Conservation (phyloP, 2,113 vertebrate genomes). For the Syngnathoides biaculeatus region DNA sequence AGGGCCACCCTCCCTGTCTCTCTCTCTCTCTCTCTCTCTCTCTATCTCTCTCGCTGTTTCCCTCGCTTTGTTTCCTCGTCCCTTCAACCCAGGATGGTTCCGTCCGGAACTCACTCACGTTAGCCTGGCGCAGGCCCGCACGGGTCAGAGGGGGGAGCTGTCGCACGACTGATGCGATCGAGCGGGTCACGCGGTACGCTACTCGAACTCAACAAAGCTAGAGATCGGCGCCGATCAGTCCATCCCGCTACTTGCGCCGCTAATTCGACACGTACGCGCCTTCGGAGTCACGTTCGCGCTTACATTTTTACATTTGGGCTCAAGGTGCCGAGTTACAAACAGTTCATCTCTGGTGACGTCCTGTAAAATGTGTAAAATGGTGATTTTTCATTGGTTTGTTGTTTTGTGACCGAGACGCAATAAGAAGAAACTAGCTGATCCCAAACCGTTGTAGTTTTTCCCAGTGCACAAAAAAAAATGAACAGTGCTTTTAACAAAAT, state of each 20-base stretch:
- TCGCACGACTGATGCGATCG: constrained; percentile 70
- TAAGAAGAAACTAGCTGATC: background rate
- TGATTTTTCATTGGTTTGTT: too few species aligned
- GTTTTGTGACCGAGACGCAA: background rate
- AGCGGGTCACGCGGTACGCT: constrained; percentile 63
- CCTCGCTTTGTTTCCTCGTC: background rate
- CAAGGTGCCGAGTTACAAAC: background rate
- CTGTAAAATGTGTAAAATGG: too few species aligned
- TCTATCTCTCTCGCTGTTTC: constrained; percentile 16
- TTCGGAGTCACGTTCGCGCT: constrained; percentile 20
- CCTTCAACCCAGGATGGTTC: constrained; percentile 48
- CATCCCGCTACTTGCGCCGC: constrained; percentile 27
- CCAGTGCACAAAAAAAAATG: too few species aligned
- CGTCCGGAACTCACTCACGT: constrained; percentile 56
- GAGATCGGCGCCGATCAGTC: constrained; percentile 65
- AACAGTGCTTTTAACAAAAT: too few species aligned
- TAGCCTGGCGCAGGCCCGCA: constrained; percentile 49
- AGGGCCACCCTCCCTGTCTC: constrained; percentile 38
- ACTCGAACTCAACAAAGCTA: constrained; percentile 66
- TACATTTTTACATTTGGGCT: background rate
- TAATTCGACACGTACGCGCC: constrained; percentile 40
- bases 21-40: constrained; percentile 9
- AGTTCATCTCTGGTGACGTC: background rate
- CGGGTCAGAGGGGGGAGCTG: constrained; percentile 64
- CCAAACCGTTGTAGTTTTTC: background rate